Base-by-base conservation (phyloP, 2,113 vertebrate genomes). In the Elaphurus davidianus region DNA sequence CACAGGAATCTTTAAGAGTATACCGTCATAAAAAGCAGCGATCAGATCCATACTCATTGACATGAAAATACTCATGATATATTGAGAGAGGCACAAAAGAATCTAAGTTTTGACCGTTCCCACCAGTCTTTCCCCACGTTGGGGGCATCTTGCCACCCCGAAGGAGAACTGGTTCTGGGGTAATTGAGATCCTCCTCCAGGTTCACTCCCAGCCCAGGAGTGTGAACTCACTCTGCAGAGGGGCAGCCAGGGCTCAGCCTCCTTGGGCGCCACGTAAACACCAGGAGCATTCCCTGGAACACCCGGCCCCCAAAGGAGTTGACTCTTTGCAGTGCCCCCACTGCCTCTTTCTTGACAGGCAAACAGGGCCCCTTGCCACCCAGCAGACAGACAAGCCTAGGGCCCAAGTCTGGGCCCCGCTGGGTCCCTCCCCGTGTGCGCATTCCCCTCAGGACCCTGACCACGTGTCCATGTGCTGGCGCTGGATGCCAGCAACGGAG, bases 381-480 rank as follows among this genome's bases (percentile, higher is more conserved):
- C 79, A 82, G 30, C 17, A 52, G 78, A 52, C 30, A 52, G 30
- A 82, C 79, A 52, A 21, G 47, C 47, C 74, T 43, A 8, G 23
- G 64, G 40, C 25, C 25, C 74, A 45, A 45, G 74, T 3, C 28
- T 79, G 45, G 28, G 45, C 45, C 12, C 17, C 3, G 6, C 47
- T 52, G 30, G 16, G 28, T 52, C 78, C 25, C 79, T 82, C 79
- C 47, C 17, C 47, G 13, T 2, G 19, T 64, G 30, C 7, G 3
- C 45, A 64, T 30, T 21, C 23, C 47, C 3, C 11, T 40, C 50
- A 43, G 21, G 40, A 60, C 30, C 0, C 19, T 0, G 3, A 8
- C 33, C 50, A 25, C 2, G 1, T 5, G 67, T 43, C 57, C 43
- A 5, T 1, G 19, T 23, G 47, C n/a, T n/a, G n/a, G 10, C 2